These are phyloP conservation scores for Drosophila emarginata DNA, from an alignment of 2,888 invertebrate species.

Conservation along the genomic window DNA sequence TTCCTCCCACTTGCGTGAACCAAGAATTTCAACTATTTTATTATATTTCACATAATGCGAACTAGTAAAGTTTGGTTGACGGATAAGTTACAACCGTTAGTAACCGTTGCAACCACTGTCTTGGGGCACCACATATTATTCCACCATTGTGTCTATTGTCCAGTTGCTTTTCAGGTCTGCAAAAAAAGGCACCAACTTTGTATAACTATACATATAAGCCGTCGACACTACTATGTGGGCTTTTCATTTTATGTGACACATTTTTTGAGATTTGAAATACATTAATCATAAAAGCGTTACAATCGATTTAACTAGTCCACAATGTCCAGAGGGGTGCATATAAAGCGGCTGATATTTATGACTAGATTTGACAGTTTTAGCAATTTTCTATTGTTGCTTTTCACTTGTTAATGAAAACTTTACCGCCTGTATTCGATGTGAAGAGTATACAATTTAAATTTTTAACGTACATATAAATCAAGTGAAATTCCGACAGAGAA, in stretches of 20 bases:
- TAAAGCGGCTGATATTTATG: slow-evolving; percentile 22
- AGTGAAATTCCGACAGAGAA: not conserved
- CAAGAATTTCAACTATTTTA: too few species aligned
- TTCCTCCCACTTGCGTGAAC: too few species aligned
- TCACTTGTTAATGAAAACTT: slow-evolving; percentile 73
- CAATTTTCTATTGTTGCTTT: slow-evolving; percentile 56
- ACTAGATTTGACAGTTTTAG: slow-evolving; percentile 49
- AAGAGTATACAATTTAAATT: slow-evolving; percentile 68
- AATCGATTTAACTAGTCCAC: slow-evolving; percentile 63
- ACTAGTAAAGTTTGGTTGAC: too few species aligned
- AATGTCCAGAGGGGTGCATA: slow-evolving; percentile 42
- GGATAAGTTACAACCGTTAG: too few species aligned
- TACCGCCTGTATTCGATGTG: slow-evolving; percentile 57
- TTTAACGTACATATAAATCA: slow-evolving; percentile 65
- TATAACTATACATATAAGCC: slow-evolving; percentile 11
- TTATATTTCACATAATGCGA: too few species aligned
- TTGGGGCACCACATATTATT: not conserved
- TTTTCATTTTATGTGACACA: slow-evolving; percentile 4
- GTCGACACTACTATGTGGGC: not conserved
- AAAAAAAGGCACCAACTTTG: slow-evolving; percentile 8
- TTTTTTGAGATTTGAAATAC: slow-evolving; percentile 54
- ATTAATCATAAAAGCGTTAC: slow-evolving; percentile 49
- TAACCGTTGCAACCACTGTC: too few species aligned
- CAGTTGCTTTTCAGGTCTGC: not conserved
- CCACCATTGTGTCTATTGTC: not conserved